These are phyloP conservation scores for Pristis pectinata DNA, from an alignment of 2,797 vertebrate genomes.

Conservation along the genomic window DNA sequence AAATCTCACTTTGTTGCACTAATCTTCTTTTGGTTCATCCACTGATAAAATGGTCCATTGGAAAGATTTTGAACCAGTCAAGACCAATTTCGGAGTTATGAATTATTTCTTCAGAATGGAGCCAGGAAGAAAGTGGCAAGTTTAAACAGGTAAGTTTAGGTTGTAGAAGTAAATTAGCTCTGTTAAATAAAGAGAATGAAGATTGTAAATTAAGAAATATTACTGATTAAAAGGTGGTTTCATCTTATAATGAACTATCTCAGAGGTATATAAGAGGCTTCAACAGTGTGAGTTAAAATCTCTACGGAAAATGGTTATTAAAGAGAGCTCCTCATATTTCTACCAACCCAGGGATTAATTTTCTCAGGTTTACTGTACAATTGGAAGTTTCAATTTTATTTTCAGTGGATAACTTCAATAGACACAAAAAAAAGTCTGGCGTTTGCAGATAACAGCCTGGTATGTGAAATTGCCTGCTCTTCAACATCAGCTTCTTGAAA, in stretches of 20 bases:
- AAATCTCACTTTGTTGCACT: not conserved
- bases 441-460: not conserved
- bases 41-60: not conserved
- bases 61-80: not conserved
- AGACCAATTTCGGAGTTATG: not conserved
- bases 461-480: not conserved
- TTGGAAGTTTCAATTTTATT: not conserved
- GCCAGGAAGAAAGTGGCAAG: not conserved
- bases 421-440: not conserved
- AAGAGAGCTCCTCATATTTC: not conserved
- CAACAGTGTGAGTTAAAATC: not conserved
- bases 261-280: not conserved
- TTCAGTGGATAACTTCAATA: not conserved
- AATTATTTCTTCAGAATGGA: not conserved
- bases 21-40: not conserved
- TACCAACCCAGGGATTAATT: not conserved
- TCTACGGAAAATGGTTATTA: not conserved
- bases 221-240: not conserved
- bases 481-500: not conserved
- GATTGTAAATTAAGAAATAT: not conserved
- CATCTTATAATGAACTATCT: not conserved
- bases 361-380: not conserved
- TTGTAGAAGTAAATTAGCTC: not conserved
- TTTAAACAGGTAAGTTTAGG: not conserved
- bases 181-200: not conserved